phyloP scores from a whole-genome alignment of 1,140 invertebrate genomes.

The Drosophila tristis region DNA sequence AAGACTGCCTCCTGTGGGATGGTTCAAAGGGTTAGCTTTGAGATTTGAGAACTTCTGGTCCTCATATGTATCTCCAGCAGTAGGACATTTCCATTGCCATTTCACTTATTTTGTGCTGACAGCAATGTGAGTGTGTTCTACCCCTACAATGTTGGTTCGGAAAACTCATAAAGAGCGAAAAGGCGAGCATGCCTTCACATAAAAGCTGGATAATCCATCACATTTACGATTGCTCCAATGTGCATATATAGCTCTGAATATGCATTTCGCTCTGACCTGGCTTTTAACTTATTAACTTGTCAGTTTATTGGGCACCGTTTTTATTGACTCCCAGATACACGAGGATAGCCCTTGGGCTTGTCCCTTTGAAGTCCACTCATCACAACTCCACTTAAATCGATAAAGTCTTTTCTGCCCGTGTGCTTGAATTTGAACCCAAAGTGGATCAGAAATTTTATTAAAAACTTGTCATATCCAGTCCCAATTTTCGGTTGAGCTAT shows the following conservation, averaged over 20 bases:
- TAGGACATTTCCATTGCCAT: conserved; percentile 19
- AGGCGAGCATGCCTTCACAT: conserved; percentile 21
- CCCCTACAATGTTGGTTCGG: conserved; percentile 8
- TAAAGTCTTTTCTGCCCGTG: conserved; percentile 11
- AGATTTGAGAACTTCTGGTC: too few relatives aligned
- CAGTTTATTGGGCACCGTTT: conserved; percentile 9
- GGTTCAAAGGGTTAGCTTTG: too few relatives aligned
- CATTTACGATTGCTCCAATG: conserved; percentile 64
- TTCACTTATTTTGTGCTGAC: conserved; percentile 34
- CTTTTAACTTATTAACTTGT: conserved; percentile 19
- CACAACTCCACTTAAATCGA: conserved; percentile 31
- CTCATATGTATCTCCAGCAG: neutral
- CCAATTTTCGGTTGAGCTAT: neutral
- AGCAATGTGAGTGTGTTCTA: neutral
- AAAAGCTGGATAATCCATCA: conserved; percentile 61
- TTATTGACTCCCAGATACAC: conserved; percentile 8
- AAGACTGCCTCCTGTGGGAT: neutral
- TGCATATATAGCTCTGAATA: conserved; percentile 40
- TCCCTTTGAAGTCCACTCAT: neutral
- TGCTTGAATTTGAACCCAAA: conserved; percentile 9
- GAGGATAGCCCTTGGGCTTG: neutral
- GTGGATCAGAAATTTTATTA: conserved; percentile 45
- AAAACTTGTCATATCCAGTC: conserved; percentile 32
- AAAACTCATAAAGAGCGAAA: conserved; percentile 9
- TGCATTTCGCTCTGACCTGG: conserved; percentile 16